phyloP scores from a whole-genome alignment of 64 coral and sea anemone genomes.

The Montipora foliosa region DNA sequence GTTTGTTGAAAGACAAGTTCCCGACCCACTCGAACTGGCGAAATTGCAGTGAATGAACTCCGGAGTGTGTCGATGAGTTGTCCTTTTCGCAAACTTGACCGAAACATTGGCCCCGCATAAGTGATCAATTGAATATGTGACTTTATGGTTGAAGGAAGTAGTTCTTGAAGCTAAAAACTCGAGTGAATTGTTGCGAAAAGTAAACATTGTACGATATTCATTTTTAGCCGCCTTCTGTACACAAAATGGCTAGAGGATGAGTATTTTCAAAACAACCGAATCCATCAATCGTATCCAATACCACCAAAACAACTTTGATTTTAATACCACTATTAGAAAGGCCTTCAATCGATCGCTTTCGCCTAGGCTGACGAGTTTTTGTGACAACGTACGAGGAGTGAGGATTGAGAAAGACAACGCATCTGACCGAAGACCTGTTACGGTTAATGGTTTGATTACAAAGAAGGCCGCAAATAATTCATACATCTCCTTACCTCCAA shows the following conservation, averaged over 20 bases:
- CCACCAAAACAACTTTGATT: conserved; percentile 9
- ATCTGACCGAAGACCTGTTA: conserved; percentile 90
- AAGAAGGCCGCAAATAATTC: conserved; percentile 89
- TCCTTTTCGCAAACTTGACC: conserved; percentile 2
- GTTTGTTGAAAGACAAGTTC: conserved; percentile 48
- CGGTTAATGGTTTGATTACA: conserved; percentile 86
- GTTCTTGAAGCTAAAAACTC: conserved; percentile 77
- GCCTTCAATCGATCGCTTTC: conserved; percentile 1
- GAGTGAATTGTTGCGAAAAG: conserved; percentile 85
- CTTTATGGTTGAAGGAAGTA: conserved; percentile 82
- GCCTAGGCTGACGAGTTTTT: neutral
- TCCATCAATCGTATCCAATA: conserved; percentile 33
- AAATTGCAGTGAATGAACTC: conserved; percentile 4
- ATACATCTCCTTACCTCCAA: conserved; percentile 89
- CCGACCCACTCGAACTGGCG: conserved; percentile 1
- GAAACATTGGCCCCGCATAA: neutral
- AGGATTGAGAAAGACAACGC: conserved; percentile 7
- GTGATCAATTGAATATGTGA: conserved; percentile 53
- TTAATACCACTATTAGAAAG: neutral
- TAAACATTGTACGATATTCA: conserved; percentile 74
- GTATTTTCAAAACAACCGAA: conserved; percentile 57
- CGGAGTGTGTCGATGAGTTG: neutral
- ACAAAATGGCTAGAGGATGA: conserved; percentile 91
- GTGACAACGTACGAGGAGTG: neutral
- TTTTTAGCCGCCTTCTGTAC: conserved; percentile 90